These are phyloP conservation scores for Polypterus senegalus DNA, from an alignment of 2,113 vertebrate species.

Conservation along the genomic window DNA sequence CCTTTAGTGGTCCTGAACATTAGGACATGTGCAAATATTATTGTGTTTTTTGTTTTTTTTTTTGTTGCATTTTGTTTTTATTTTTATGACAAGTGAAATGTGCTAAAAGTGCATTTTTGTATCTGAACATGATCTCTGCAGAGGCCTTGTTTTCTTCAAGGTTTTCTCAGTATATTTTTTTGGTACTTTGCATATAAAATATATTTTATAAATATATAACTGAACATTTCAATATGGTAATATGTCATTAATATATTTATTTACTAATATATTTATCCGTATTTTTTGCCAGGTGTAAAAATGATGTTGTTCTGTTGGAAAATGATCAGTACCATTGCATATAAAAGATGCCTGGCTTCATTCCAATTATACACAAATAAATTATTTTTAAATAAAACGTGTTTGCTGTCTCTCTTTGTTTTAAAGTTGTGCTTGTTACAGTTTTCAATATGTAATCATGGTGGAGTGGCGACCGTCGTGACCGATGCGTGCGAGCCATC, in stretches of 20 bases:
- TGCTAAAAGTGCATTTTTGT: conserved; percentile 57
- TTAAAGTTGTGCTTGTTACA: too few relatives aligned
- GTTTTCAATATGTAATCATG: too few relatives aligned
- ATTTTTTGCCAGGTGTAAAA: conserved; percentile 54
- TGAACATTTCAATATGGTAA: conserved; percentile 89
- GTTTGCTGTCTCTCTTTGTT: background rate
- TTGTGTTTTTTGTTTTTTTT: conserved; percentile 15
- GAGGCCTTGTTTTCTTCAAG: conserved; percentile 32
- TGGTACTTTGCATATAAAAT: conserved; percentile 60
- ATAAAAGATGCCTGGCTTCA: conserved; percentile 51
- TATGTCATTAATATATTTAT: conserved; percentile 96
- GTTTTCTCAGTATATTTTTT: conserved; percentile 58
- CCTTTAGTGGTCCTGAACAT: background rate
- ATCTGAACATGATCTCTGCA: conserved; percentile 46
- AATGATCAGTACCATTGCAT: conserved; percentile 45
- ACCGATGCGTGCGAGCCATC: too few relatives aligned
- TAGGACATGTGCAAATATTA: too few relatives aligned
- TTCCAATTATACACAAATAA: conserved; percentile 64
- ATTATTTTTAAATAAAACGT: conserved; percentile 58
- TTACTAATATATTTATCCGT: conserved; percentile 99
- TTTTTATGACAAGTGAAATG: conserved; percentile 36
- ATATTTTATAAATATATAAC: conserved; percentile 75
- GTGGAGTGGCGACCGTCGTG: too few relatives aligned
- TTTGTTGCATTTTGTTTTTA: conserved; percentile 27
- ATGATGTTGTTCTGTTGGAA: conserved; percentile 49